Evolutionary conservation across 2,888 invertebrate genomes (phyloP).

Genomic region (Pedicia rivosa): DNA sequence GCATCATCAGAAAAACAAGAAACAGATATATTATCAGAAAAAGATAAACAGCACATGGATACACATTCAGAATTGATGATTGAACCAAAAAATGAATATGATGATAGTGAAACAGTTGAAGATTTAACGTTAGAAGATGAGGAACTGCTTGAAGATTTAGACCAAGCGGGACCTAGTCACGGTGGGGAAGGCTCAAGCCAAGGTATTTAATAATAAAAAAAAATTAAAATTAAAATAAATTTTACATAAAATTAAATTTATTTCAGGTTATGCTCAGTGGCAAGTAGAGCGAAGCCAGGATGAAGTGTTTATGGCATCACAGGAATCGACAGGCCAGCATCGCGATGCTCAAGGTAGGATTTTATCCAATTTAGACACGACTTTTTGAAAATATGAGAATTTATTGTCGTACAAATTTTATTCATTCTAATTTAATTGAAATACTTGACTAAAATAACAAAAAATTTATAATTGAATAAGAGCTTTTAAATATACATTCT

Average conservation of each 20-base stretch:
- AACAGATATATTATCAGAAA: conserved; percentile 9
- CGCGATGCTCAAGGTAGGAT: conserved; percentile 84
- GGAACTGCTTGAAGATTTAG: conserved; percentile 53
- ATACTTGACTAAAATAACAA: too few relatives aligned
- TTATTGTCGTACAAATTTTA: too few relatives aligned
- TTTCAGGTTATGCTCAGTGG: conserved; percentile 67
- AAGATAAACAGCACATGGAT: conserved; percentile 11
- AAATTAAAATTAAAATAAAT: background rate
- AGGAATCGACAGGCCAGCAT: conserved; percentile 52
- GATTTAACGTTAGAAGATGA: conserved; percentile 74
- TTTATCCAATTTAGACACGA: conserved; percentile 1
- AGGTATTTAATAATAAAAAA: conserved; percentile 31
- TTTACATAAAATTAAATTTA: background rate
- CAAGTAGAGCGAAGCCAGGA: conserved; percentile 74
- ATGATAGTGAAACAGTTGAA: conserved; percentile 62
- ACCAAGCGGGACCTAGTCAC: conserved; percentile 53
- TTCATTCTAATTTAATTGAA: too few relatives aligned
- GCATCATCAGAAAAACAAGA: conserved; percentile 9
- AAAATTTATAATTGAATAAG: too few relatives aligned
- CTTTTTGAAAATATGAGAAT: too few relatives aligned
- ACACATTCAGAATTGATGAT: conserved; percentile 28
- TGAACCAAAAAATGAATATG: conserved; percentile 61
- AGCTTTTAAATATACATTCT: too few relatives aligned
- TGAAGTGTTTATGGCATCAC: conserved; percentile 68
- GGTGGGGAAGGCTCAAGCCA: conserved; percentile 54